Percentiles rank a stretch among this genome's conserved stretches.
Conservation (phyloP, 2,113 vertebrate species). For the Eleginops maclovinus region DNA sequence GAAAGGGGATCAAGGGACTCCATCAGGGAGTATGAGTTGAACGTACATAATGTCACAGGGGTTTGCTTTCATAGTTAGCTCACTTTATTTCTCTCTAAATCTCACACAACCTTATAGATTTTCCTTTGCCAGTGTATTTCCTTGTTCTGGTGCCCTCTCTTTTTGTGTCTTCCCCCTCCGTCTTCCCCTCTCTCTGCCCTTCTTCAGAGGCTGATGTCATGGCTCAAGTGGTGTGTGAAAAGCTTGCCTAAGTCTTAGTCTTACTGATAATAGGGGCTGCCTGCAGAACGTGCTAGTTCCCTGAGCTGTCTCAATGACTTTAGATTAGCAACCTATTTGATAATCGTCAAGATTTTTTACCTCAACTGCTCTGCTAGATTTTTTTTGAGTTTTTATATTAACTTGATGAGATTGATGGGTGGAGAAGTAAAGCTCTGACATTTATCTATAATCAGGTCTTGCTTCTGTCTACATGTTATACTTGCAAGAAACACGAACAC, state of each 20-base stretch:
- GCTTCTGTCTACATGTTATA: no score
- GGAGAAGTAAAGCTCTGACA: background rate
- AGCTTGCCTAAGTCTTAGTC: slow-evolving; percentile 33
- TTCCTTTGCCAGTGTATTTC: slow-evolving; percentile 18
- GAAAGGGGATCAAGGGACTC: slow-evolving; percentile 39
- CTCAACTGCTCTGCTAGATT: background rate
- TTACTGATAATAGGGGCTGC: slow-evolving; percentile 38
- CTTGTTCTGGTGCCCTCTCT: slow-evolving; percentile 1
- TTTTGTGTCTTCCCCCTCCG: slow-evolving; percentile 25
- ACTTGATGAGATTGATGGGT: no score
- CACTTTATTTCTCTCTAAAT: background rate
- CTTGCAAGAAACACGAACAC: background rate
- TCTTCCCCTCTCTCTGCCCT: slow-evolving; percentile 24
- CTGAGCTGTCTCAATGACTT: slow-evolving; percentile 22
- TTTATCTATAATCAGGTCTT: background rate
- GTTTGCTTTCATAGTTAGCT: slow-evolving; percentile 4
- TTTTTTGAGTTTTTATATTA: no score
- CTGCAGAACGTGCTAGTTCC: slow-evolving; percentile 30
- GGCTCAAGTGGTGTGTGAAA: slow-evolving; percentile 55
- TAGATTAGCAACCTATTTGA: background rate
- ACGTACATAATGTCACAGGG: slow-evolving; percentile 41
- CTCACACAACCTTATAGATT: slow-evolving; percentile 15
- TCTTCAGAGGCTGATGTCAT: slow-evolving; percentile 57
- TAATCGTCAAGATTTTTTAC: slow-evolving; percentile 3
- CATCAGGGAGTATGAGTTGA: slow-evolving; percentile 37